Percentiles rank a stretch among this genome's conserved stretches.
phyloP scores from a whole-genome alignment of 2,113 vertebrate species.

The Bombycilla garrulus region DNA sequence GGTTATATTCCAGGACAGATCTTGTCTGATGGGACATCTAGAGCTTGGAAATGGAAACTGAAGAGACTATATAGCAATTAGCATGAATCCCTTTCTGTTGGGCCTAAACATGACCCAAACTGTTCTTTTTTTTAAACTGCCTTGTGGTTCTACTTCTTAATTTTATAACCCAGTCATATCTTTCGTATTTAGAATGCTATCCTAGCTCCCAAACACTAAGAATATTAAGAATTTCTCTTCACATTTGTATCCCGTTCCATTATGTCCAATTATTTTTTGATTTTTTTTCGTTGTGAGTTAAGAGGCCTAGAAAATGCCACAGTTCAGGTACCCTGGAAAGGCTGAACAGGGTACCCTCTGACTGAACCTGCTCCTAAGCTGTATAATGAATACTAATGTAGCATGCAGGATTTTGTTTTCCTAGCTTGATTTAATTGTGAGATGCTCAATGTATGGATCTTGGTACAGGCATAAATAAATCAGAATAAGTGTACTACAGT shows the following conservation, averaged over 20 bases:
- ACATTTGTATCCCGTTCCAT: background rate
- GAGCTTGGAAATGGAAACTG: background rate
- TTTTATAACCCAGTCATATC: background rate
- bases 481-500: background rate
- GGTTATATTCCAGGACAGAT: background rate
- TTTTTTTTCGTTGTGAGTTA: background rate
- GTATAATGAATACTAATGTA: background rate
- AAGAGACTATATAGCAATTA: background rate
- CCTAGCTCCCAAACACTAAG: background rate
- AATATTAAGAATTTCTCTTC: background rate
- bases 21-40: background rate
- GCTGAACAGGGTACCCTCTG: background rate
- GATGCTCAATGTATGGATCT: background rate
- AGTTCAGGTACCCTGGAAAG: background rate
- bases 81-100: fast-evolving
- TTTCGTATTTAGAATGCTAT: background rate
- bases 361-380: background rate
- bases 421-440: background rate
- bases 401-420: background rate
- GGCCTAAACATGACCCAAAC: background rate
- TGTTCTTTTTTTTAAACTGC: background rate
- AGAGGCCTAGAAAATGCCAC: background rate
- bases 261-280: background rate
- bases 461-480: background rate
- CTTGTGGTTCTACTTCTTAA: background rate